Conservation (phyloP, 2,113 vertebrate species). For the Phalacrocorax carbo region DNA sequence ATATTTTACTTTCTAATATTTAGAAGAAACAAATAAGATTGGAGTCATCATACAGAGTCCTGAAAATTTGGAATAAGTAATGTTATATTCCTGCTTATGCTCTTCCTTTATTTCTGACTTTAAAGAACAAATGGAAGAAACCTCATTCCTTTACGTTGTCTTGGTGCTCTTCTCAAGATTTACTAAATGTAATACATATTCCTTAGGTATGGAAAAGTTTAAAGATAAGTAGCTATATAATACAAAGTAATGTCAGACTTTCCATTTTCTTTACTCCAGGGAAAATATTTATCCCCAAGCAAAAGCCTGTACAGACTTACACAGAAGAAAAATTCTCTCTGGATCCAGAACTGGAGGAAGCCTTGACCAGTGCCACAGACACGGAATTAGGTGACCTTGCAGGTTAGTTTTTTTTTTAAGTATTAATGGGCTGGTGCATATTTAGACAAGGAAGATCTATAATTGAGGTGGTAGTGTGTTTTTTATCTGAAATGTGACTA, state of each 20-base stretch:
- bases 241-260: background rate
- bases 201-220: background rate
- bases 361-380: constrained; percentile 92
- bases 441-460: background rate
- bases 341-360: constrained; percentile 96
- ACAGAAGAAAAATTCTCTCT: constrained; percentile 88
- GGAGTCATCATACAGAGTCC: background rate
- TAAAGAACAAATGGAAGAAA: background rate
- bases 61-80: background rate
- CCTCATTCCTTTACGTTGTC: background rate
- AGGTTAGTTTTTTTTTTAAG: constrained; percentile 74
- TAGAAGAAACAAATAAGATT: background rate
- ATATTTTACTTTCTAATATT: background rate
- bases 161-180: background rate
- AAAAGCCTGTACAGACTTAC: constrained; percentile 82
- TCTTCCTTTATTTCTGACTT: background rate
- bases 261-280: constrained; percentile 72
- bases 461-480: background rate
- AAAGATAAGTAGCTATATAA: background rate
- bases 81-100: background rate
- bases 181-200: background rate
- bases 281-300: constrained; percentile 91
- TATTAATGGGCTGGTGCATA: background rate
- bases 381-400: constrained; percentile 94
- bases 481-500: background rate